Evolutionary conservation across 2,888 invertebrate species (phyloP), one percentile per base, ranked within the genome.

Genomic region (Melinaea menophilus): DNA sequence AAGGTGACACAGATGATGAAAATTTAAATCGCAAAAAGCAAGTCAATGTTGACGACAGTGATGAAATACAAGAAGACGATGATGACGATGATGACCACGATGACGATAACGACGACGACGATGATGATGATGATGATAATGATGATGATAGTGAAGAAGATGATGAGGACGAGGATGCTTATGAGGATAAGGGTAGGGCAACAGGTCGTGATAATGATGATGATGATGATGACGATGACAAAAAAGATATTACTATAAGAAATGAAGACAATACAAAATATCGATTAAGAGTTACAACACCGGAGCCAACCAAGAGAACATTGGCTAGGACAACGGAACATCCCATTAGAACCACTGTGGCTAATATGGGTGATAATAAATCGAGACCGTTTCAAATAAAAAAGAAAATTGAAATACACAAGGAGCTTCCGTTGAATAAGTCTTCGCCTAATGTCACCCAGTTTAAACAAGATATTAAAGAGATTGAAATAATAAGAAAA

Each of bases 401-500:
- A 73, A 90, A 86, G 62, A 87, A 81, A 77, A 77, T 88, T 51
- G 86, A 88, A 79, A 86, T 89, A 60, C 90, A 90, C 61, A 84
- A 85, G 73, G 89, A 90, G 70, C 47, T 84, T 58, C 90, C 90
- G 0, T 71, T 75, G 0, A 84, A 86, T 63, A 84, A 78, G 64
- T 82, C 84, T 1, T 77, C 80, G 2, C 88, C 88, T 41, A 82
- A 90, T 67, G 54, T 79, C 5, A 81, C 86, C 1, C 81, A 88
- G 72, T 90, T 82, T 54, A 88, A 85, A 68, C 84, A 90, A 75
- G 89, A 90, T 61, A 84, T 90, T 35, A 83, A 86, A 71, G 88
- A 88, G 79, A 74, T 85, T 37, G 90, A 90, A 82, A 82, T 89
- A 3, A 80, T 86, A 0, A 90, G 87, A 77, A 86, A 88, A 76